Conservation (phyloP, 2,888 invertebrate species). For the Drosophila melanocephala region DNA sequence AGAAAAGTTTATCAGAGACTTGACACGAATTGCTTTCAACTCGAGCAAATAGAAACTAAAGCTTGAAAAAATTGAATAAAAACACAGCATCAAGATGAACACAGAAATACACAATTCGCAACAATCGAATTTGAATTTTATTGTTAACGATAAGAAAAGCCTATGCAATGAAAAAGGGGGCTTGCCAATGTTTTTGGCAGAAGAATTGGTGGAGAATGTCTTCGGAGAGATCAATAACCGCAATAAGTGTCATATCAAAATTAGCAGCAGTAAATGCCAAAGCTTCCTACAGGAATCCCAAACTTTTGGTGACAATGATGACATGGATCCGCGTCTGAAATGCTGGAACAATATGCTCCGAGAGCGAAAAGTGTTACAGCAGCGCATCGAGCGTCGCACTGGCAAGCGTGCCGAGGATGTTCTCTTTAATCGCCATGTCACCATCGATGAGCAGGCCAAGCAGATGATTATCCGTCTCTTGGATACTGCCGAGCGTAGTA, state of each 20-base stretch:
- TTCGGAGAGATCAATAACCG: slow-evolving; percentile 22
- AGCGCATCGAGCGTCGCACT: slow-evolving; percentile 58
- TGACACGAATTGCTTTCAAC: background rate
- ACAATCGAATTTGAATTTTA: slow-evolving; percentile 13
- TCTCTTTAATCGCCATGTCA: slow-evolving; percentile 74
- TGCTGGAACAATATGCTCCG: slow-evolving; percentile 69
- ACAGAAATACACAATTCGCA: background rate
- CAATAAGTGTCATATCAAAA: background rate
- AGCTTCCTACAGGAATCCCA: background rate
- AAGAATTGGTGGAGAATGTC: slow-evolving; percentile 34
- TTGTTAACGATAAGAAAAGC: background rate
- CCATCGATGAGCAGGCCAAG: slow-evolving; percentile 73
- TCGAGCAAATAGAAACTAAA: background rate
- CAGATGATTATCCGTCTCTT: slow-evolving; percentile 69
- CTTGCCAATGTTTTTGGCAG: slow-evolving; percentile 3
- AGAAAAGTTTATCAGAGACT: background rate
- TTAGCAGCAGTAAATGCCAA: slow-evolving; percentile 20
- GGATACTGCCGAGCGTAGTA: slow-evolving; percentile 68
- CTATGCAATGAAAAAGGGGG: background rate
- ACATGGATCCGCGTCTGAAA: slow-evolving; percentile 72
- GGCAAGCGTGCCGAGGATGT: slow-evolving; percentile 70
- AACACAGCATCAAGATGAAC: slow-evolving; percentile 12
- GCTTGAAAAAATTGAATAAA: background rate
- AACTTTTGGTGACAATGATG: slow-evolving; percentile 49
- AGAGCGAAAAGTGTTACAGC: slow-evolving; percentile 55